These are phyloP conservation scores for Atherinosoma microstoma DNA, from an alignment of 2,797 vertebrate species.

Conservation along the genomic window DNA sequence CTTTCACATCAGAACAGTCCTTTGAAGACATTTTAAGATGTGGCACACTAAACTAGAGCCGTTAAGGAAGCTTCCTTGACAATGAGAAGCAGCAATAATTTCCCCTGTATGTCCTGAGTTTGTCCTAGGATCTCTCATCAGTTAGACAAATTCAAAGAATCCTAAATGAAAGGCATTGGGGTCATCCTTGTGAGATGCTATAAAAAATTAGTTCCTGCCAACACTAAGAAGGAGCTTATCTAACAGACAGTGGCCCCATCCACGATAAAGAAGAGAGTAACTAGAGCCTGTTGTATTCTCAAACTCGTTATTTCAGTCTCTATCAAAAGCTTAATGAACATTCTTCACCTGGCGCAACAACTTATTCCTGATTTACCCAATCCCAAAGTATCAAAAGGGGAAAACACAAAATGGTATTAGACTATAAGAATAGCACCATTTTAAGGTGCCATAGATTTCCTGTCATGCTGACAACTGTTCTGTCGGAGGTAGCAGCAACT, in stretches of 20 bases:
- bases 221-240: not conserved
- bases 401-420: no score
- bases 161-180: not conserved
- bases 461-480: no score
- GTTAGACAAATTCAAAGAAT: not conserved
- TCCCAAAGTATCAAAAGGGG: no score
- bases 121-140: not conserved
- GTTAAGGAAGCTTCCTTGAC: no score
- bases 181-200: not conserved
- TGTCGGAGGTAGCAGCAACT: not conserved
- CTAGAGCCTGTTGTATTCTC: not conserved
- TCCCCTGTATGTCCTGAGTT: not conserved
- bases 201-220: not conserved
- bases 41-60: no score
- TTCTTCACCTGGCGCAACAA: not conserved
- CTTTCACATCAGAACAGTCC: no score
- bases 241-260: not conserved
- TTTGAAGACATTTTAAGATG: no score
- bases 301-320: not conserved
- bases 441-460: no score
- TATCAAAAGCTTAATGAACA: not conserved
- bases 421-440: no score
- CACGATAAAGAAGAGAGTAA: not conserved
- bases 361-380: no score
- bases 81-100: no score